Base-by-base conservation (phyloP, 2,888 invertebrate species). In the Chrysolina americana region DNA sequence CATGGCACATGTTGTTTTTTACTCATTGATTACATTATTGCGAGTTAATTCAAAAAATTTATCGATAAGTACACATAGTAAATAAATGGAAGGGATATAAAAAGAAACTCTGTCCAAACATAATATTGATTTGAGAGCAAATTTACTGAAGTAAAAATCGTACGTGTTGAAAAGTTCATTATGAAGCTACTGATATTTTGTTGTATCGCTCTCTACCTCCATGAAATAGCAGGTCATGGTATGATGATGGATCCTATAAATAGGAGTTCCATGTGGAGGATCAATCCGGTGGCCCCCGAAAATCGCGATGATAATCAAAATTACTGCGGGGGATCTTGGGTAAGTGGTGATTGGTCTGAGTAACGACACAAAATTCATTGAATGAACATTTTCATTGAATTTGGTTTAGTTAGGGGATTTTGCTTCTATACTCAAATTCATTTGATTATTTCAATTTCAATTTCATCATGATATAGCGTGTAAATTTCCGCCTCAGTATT, bases 281-380 rank as follows among this genome's bases (percentile, higher is more conserved):
- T 86, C 62, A 88, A 89, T 36, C 87, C 85, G 72, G 75, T 81
- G 2, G 88, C 87, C 17, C 89, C 89, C 1, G 78, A 80, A 6
- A 90, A 91, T 84, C 91, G 89, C 80, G 83, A 89, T 62, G 91
- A 91, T 78, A 89, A 89, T 75, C 85, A 87, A 71, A 84, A 89
- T 41, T 91, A 85, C 79, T 92, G 92, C 81, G 92, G 92, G 2
- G 91, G 91, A 47, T 86, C 84, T 48, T 59, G 68, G 36, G 89
- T 89, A 83, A 82, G 86, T 84, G 6, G 47, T 15, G 47, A 5
- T 47, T 47, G 4, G 36, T 36, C 36, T 36, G 28, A 28, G 28
- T 28, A 28, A 28, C 28, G n/a, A n/a, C n/a, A n/a, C n/a, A n/a
- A n/a, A n/a, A n/a, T n/a, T n/a, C n/a, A n/a, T n/a, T n/a, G n/a